Evolutionary conservation across 2,797 vertebrate genomes (phyloP).

Genomic region (Eutrigla gurnardus): DNA sequence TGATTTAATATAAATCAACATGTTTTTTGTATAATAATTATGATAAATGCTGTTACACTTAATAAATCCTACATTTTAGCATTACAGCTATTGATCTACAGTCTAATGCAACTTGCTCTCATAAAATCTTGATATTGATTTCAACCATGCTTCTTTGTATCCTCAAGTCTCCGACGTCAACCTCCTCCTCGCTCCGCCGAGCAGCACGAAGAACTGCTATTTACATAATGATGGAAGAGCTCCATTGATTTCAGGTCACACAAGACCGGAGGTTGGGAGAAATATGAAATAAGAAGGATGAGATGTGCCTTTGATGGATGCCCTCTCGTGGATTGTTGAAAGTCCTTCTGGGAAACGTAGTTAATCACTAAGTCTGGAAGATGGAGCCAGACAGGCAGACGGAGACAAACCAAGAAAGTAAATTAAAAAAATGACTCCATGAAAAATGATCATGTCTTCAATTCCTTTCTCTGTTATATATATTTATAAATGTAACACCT

Average conservation of each 20-base stretch:
- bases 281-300: conserved; percentile 58
- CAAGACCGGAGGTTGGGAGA: conserved; percentile 40
- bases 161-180: conserved; percentile 15
- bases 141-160: conserved; percentile 27
- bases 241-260: conserved; percentile 60
- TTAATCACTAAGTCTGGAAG: conserved; percentile 40
- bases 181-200: conserved; percentile 5
- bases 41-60: background rate
- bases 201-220: conserved; percentile 31
- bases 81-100: background rate
- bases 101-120: background rate
- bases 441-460: background rate
- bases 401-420: conserved; percentile 7
- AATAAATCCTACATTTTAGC: background rate
- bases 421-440: no score
- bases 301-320: conserved; percentile 41
- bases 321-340: conserved; percentile 29
- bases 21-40: no score
- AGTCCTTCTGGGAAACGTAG: conserved; percentile 32
- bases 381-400: conserved; percentile 5
- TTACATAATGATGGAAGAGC: conserved; percentile 44
- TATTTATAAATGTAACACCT: no score
- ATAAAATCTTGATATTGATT: conserved; percentile 54
- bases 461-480: no score
- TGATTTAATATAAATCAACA: background rate